Percentiles rank a stretch among this genome's conserved stretches.
Conservation (phyloP, 2,113 vertebrate genomes). For the Azemiops feae region DNA sequence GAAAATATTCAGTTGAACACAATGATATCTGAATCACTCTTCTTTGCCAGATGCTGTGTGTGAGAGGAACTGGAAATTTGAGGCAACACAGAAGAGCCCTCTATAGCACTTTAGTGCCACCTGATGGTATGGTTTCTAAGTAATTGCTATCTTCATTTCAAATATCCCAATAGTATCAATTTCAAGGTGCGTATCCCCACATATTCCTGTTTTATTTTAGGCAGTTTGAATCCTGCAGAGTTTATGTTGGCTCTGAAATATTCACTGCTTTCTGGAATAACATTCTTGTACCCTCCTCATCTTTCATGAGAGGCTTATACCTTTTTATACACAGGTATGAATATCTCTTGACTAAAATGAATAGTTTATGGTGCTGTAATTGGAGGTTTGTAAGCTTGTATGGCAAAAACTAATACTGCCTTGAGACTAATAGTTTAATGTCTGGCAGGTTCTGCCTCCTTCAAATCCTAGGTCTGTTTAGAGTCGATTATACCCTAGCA, state of each 20-base stretch:
- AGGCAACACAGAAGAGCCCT: background rate
- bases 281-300: background rate
- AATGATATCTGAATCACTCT: constrained; percentile 3
- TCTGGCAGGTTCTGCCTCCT: background rate
- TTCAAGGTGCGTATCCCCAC: background rate
- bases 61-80: constrained; percentile 15
- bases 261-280: background rate
- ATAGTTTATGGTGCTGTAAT: background rate
- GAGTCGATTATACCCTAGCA: background rate
- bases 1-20: background rate
- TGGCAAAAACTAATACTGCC: background rate
- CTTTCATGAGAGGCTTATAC: background rate
- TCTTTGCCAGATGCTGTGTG: constrained; percentile 55
- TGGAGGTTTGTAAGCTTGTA: background rate
- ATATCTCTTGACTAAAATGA: background rate
- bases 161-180: background rate
- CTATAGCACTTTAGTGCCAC: constrained; percentile 55
- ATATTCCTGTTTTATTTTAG: background rate
- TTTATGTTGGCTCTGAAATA: background rate
- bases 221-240: background rate
- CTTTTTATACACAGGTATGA: background rate
- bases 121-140: constrained; percentile 68
- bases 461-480: background rate
- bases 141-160: background rate
- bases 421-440: background rate